Conservation (phyloP, 2,113 vertebrate species). For the Sinosuthora webbiana region DNA sequence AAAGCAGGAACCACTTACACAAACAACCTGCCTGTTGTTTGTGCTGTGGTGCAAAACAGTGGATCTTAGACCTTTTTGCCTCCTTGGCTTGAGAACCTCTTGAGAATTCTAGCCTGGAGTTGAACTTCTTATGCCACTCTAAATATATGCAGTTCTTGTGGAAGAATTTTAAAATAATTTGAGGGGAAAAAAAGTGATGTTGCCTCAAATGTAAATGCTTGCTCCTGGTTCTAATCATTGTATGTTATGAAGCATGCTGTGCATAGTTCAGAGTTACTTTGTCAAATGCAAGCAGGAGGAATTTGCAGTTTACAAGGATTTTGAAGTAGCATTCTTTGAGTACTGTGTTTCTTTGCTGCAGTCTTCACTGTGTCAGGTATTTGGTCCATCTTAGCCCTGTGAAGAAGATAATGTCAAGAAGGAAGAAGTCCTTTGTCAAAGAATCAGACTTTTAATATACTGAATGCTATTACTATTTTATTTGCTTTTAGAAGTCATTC, state of each 20-base stretch:
- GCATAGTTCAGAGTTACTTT: background rate
- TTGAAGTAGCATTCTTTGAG: background rate
- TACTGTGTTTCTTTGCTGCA: background rate
- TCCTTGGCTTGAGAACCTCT: background rate
- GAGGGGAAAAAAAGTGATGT: background rate
- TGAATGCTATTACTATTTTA: background rate
- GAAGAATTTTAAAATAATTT: background rate
- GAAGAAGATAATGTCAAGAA: background rate
- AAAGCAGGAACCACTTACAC: background rate
- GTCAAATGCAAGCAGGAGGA: background rate
- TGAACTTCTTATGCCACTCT: background rate
- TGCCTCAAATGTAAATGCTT: background rate
- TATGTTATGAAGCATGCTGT: background rate
- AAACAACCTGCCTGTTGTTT: background rate
- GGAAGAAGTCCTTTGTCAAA: background rate
- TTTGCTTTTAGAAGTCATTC: slow-evolving; percentile 31
- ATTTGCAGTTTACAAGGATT: background rate
- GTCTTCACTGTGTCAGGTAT: background rate
- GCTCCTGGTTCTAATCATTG: background rate
- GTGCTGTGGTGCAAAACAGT: background rate
- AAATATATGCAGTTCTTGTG: background rate
- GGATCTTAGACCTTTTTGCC: background rate
- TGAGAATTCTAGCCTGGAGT: background rate
- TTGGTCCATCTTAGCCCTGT: background rate
- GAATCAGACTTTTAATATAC: background rate